phyloP scores from a whole-genome alignment of 2,113 vertebrate species.

The Cinclus mexicanus region DNA sequence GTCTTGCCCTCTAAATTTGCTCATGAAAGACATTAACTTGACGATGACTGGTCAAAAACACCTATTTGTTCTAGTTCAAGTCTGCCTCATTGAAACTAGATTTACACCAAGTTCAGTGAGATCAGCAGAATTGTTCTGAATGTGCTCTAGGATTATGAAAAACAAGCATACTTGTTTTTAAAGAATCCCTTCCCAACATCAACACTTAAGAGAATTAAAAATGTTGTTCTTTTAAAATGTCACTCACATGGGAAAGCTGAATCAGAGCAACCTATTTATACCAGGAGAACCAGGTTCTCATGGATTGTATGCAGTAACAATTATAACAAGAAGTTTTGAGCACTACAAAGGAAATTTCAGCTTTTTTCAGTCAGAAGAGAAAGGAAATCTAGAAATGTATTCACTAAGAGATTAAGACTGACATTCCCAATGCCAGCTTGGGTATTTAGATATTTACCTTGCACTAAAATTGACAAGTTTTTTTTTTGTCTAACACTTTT shows the following conservation, averaged over 20 bases:
- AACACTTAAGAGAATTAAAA: neutral
- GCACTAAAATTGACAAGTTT: neutral
- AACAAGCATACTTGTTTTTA: neutral
- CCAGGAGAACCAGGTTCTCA: neutral
- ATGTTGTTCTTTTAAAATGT: neutral
- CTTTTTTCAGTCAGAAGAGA: neutral
- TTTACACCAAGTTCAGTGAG: neutral
- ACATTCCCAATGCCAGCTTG: neutral
- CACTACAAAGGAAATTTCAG: neutral
- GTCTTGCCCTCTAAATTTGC: neutral
- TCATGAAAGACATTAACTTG: neutral
- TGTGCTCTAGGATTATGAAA: neutral
- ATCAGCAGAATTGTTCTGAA: neutral
- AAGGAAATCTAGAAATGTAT: neutral
- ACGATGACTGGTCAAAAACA: neutral
- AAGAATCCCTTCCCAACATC: neutral
- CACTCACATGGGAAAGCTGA: neutral
- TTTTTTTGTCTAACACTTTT: neutral
- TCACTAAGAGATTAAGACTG: neutral
- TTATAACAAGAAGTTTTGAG: neutral
- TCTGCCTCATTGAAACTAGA: constrained; percentile 9
- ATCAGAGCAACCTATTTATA: neutral
- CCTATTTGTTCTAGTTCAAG: neutral
- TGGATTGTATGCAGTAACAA: neutral
- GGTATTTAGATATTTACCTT: neutral